These are phyloP conservation scores for Oxystoma pomonae DNA, from an alignment of 2,888 invertebrate genomes.

Conservation along the genomic window DNA sequence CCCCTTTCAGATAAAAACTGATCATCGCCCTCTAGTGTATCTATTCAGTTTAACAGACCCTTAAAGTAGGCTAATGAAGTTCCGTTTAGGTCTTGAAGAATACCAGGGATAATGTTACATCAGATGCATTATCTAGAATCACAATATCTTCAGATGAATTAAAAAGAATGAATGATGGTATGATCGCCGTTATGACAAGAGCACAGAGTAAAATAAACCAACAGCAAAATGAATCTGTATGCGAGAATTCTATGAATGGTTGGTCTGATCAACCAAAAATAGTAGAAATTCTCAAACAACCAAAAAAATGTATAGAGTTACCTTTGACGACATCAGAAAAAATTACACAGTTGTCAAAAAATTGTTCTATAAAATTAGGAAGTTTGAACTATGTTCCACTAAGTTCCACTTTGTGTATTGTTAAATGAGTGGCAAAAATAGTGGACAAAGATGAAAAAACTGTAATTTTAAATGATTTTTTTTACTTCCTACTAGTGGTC, in stretches of 20 bases:
- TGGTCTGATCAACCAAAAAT: constrained; percentile 19
- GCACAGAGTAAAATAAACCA: constrained; percentile 5
- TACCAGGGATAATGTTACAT: constrained; percentile 26
- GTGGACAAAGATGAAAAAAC: background rate
- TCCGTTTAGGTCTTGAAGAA: constrained; percentile 26
- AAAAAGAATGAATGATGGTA: constrained; percentile 11
- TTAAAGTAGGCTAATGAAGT: constrained; percentile 26
- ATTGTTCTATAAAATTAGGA: background rate
- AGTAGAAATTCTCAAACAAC: constrained; percentile 15
- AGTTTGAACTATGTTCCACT: constrained; percentile 3
- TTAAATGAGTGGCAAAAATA: constrained; percentile 2
- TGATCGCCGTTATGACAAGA: constrained; percentile 14
- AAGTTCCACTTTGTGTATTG: constrained; percentile 1
- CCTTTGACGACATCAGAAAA: too few species aligned
- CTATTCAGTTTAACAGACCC: constrained; percentile 26
- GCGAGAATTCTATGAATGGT: constrained; percentile 3
- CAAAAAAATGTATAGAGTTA: constrained; percentile 15
- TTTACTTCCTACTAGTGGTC: constrained; percentile 11
- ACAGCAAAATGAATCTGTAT: background rate
- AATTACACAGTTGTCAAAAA: background rate
- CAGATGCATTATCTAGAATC: constrained; percentile 17
- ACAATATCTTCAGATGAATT: constrained; percentile 12
- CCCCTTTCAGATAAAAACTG: too few species aligned
- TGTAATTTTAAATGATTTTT: constrained; percentile 10
- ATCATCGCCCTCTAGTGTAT: constrained; percentile 27